Conservation (phyloP, 1,140 invertebrate genomes). For the Nebria ingens region DNA sequence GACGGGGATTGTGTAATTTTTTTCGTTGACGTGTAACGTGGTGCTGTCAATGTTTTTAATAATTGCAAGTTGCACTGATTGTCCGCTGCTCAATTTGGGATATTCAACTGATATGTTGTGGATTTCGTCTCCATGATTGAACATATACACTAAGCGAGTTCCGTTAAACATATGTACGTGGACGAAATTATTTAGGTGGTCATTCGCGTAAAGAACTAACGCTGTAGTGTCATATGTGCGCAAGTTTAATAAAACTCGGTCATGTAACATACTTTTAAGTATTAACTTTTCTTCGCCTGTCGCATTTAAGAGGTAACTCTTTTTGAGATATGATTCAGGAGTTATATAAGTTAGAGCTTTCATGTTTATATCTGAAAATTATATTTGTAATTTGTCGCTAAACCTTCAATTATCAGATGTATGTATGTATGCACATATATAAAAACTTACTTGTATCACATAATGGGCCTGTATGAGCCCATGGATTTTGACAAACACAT, state of each 20-base stretch:
- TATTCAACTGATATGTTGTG: constrained; percentile 66
- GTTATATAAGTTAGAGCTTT: constrained; percentile 84
- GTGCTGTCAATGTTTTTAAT: constrained; percentile 59
- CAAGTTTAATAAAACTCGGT: constrained; percentile 76
- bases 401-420: no score
- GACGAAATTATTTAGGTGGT: constrained; percentile 88
- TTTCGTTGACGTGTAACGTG: constrained; percentile 73
- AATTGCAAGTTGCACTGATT: constrained; percentile 77
- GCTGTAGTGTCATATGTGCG: constrained; percentile 75
- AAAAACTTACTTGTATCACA: constrained; percentile 76
- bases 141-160: constrained; percentile 66
- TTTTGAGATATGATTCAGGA: constrained; percentile 63
- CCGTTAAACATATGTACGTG: constrained; percentile 76
- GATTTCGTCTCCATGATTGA: constrained; percentile 71
- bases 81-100: constrained; percentile 62
- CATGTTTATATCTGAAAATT: constrained; percentile 71
- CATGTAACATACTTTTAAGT: constrained; percentile 59
- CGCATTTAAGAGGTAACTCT: constrained; percentile 58
- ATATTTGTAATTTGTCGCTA: constrained; percentile 14
- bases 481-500: constrained; percentile 80
- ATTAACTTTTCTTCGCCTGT: constrained; percentile 51
- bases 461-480: constrained; percentile 78
- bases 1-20: constrained; percentile 56
- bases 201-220: constrained; percentile 80
- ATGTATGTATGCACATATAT: no score